Conservation (phyloP, 2,888 invertebrate species). For the Pseudococcus longispinus region DNA sequence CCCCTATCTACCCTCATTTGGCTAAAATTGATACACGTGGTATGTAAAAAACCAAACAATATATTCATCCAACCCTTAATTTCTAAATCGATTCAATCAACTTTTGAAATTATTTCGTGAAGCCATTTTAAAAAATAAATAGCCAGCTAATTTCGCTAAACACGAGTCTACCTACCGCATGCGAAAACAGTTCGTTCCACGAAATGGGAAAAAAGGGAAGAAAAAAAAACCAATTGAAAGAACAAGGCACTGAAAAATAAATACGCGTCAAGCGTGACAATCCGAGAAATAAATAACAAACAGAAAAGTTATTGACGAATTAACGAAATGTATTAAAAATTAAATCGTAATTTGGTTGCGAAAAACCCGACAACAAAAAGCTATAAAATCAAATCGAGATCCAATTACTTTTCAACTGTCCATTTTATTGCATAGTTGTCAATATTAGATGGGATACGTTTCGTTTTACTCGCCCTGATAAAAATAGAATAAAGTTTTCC, state of each 20-base stretch:
- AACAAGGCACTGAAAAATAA: neutral
- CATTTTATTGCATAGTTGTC: slow-evolving; percentile 52
- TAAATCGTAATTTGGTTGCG: slow-evolving; percentile 42
- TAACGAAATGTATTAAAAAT: slow-evolving; percentile 40
- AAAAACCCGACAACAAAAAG: slow-evolving; percentile 37
- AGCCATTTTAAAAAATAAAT: neutral
- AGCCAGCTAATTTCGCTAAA: neutral
- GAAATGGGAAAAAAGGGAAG: neutral
- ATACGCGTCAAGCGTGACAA: slow-evolving; percentile 19
- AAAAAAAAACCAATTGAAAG: neutral
- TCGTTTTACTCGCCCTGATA: slow-evolving; percentile 36
- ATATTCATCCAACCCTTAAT: neutral
- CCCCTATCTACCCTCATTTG: too few relatives aligned
- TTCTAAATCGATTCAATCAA: neutral
- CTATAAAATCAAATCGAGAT: slow-evolving; percentile 51
- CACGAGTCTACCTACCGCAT: neutral
- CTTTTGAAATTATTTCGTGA: neutral
- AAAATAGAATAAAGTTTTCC: slow-evolving; percentile 47
- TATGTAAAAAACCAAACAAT: too few relatives aligned
- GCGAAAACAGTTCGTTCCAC: neutral
- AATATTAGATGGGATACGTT: slow-evolving; percentile 52
- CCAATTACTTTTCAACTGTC: slow-evolving; percentile 56
- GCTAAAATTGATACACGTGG: too few relatives aligned
- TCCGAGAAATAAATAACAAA: slow-evolving; percentile 9
- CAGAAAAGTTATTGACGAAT: slow-evolving; percentile 20